Evolutionary conservation across 2,888 invertebrate genomes (phyloP).

Genomic region (Sinelater perroti): DNA sequence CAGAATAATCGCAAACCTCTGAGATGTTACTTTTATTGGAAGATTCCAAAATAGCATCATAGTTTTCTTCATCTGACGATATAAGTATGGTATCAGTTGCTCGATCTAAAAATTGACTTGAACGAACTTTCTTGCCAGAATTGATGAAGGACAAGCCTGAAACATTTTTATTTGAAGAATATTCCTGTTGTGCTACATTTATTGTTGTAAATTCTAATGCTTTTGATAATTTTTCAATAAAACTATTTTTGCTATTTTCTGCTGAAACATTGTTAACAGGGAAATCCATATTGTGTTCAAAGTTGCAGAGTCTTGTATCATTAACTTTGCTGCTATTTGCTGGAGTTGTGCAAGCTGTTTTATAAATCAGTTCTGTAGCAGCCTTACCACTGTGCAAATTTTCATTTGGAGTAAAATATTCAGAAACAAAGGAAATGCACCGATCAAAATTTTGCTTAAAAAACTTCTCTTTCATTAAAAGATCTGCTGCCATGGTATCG

Average conservation of each 20-base stretch:
- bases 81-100: neutral
- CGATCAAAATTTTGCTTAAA: neutral
- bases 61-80: neutral
- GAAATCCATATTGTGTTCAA: neutral
- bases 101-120: too few species aligned
- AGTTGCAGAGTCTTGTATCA: neutral
- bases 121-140: neutral
- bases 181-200: neutral
- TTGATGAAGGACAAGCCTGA: neutral
- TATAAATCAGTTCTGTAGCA: neutral
- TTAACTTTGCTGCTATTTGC: too few species aligned
- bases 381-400: neutral
- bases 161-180: neutral
- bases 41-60: neutral
- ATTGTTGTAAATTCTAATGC: neutral
- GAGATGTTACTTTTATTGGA: neutral
- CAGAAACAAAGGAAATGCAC: neutral
- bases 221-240: constrained; percentile 1
- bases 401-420: constrained; percentile 2
- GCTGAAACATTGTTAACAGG: neutral
- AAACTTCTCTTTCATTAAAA: neutral
- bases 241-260: neutral
- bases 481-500: neutral
- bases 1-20: neutral
- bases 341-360: neutral